Evolutionary conservation across 2,888 invertebrate species (phyloP).

Genomic region (Blomia tropicalis): DNA sequence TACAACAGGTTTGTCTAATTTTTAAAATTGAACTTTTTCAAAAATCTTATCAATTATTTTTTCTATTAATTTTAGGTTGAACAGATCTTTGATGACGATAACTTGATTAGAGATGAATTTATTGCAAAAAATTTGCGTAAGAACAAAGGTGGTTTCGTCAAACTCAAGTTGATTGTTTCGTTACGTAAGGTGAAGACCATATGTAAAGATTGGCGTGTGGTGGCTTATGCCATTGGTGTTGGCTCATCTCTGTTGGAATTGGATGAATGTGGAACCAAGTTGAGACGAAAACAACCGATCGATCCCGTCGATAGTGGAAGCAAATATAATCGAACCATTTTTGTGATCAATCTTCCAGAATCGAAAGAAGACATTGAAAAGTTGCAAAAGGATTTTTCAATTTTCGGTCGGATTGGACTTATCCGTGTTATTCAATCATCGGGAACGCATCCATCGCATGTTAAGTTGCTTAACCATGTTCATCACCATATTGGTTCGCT

Average conservation of each 20-base stretch:
- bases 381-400: constrained; percentile 73
- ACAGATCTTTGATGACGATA: constrained; percentile 86
- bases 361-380: constrained; percentile 71
- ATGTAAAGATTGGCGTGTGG: constrained; percentile 82
- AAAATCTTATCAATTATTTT: too few relatives aligned
- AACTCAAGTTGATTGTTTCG: constrained; percentile 79
- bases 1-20: too few relatives aligned
- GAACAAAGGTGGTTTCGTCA: constrained; percentile 88
- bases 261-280: constrained; percentile 74
- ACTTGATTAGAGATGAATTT: constrained; percentile 86
- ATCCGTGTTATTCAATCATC: constrained; percentile 47
- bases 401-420: constrained; percentile 73
- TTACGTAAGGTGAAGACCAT: constrained; percentile 85
- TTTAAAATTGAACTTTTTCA: too few relatives aligned
- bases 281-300: constrained; percentile 63
- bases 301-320: constrained; percentile 70
- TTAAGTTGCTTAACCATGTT: not conserved
- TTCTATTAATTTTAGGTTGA: too few relatives aligned
- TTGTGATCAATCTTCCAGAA: constrained; percentile 66
- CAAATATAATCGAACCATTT: constrained; percentile 67
- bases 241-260: constrained; percentile 61
- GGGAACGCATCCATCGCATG: not conserved
- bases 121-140: constrained; percentile 80
- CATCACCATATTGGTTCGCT: not conserved
- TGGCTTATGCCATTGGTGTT: constrained; percentile 63